Evolutionary conservation across 1,140 invertebrate genomes (phyloP), one percentile per base, ranked within the genome.

Genomic region (Drosophila lowei): DNA sequence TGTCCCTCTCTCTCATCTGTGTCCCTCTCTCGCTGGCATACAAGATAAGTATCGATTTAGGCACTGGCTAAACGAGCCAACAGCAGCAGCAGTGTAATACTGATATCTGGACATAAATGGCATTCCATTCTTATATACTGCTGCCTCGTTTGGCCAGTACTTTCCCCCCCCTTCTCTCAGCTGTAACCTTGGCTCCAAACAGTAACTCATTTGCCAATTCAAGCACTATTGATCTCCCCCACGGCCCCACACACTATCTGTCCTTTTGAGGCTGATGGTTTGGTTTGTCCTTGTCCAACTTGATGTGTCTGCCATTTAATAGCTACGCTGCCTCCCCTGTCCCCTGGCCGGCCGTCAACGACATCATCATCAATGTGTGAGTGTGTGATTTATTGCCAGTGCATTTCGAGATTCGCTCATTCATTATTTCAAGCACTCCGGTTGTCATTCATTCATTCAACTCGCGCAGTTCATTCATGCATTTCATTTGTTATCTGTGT

Each of bases 231-330:
- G 34, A 38, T 38, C 16, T 11, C 9, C 16, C 30, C 9, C 50
- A 9, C 50, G 3, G 13, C 30, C 11, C n/a, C 18, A 0, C 15
- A 28, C 30, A 30, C 28, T 7, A 30, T 30, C 34, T 15, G 28
- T 38, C 43, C 62, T 48, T 67, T 67, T 67, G 65, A 56, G 30
- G 3, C 1, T 56, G 52, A 46, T 41, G 52, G 59, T 54, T 43
- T 30, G 41, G 13, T 11, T 58, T 50, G 62, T 76, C 72, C 77
- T 85, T 77, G 49, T 64, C 53, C 49, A 77, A 77, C 48, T 81
- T 77, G 72, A 70, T 81, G 77, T 65, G 70, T 68, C 74, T 73
- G 72, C 63, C 60, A 74, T 85, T 81, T 81, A 65, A 63, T 47
- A 71, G 38, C 50, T 38, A 56, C 15, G 15, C 15, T 25, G 55